Base-by-base conservation (phyloP, 2,113 vertebrate genomes). In the Vulpes ferrilata region DNA sequence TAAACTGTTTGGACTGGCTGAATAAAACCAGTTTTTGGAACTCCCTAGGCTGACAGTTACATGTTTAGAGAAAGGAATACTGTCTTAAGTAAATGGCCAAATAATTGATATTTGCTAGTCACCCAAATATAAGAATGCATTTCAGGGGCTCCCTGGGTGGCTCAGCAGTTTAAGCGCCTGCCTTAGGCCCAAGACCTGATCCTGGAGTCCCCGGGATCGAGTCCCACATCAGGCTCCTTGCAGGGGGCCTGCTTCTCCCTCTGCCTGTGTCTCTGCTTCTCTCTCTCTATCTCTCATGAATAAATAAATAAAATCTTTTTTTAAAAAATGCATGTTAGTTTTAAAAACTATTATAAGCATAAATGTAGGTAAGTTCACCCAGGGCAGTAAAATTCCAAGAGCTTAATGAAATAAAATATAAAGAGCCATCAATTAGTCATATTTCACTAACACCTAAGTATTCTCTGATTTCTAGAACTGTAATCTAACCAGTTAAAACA, bases 331-430 rank as follows among this genome's bases (percentile, higher is more conserved):
- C 12, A 76, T 83, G 94, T 89, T 88, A 55, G 59, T 74, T 89
- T 96, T 25, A 43, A 96, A 84, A 93, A 71, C 11, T 64, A 96
- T 38, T 76, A 74, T 25, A 78, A 88, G 32, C 23, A 73, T 15
- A 96, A 86, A 55, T 48, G 16, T 76, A 88, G 88, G 79, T 15
- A 95, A 93, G 59, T 69, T 84, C 53, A 90, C 15, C 35, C 27
- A 93, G 71, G 11, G 32, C 59, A 90, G 11, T 7, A 87, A 73
- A 71, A 74, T 13, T 30, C 38, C 43, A 93, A 62, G 13, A 65
- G 8, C 10, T 62, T 48, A 86, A 79, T 92, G 12, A 95, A 93
- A 92, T 92, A 84, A 92, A 96, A 96, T 73, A 96, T 60, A 94
- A 90, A 53, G 12, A 92, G 55, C 7, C 16, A 82, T 90, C 51